These are phyloP conservation scores for Amphipyra tragopoginis DNA, from an alignment of 2,888 invertebrate species.

Conservation along the genomic window DNA sequence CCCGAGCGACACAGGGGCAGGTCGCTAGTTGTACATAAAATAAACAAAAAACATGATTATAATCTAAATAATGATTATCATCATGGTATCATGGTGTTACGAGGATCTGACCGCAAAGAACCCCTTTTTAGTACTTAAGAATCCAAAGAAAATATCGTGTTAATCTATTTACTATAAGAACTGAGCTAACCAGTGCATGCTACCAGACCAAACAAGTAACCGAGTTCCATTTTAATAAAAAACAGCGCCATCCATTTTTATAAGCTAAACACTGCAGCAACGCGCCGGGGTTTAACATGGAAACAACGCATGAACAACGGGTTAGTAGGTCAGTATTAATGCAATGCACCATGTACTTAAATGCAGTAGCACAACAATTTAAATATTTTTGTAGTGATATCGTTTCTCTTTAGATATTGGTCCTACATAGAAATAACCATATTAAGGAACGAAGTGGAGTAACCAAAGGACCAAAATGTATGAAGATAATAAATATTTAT, in stretches of 20 bases:
- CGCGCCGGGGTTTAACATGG: slow-evolving; percentile 30
- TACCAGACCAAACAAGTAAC: slow-evolving; percentile 32
- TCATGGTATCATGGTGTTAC: too few relatives aligned
- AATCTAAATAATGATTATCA: too few relatives aligned
- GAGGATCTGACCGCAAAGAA: too few relatives aligned
- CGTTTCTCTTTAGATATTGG: slow-evolving; percentile 27
- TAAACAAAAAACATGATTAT: too few relatives aligned
- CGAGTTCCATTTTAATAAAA: slow-evolving; percentile 48
- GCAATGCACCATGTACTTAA: slow-evolving; percentile 50
- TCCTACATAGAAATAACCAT: slow-evolving; percentile 18
- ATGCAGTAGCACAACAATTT: slow-evolving; percentile 34
- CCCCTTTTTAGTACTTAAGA: not conserved
- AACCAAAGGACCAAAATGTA: slow-evolving; percentile 25
- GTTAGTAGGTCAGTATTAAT: slow-evolving; percentile 51
- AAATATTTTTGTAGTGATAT: slow-evolving; percentile 37
- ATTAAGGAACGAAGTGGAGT: slow-evolving; percentile 19
- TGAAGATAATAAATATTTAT: slow-evolving; percentile 12
- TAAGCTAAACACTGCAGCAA: slow-evolving; percentile 41
- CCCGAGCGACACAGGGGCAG: too few relatives aligned
- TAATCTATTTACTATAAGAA: slow-evolving; percentile 11
- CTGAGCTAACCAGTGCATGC: slow-evolving; percentile 20
- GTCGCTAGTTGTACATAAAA: too few relatives aligned
- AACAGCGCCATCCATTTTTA: slow-evolving; percentile 49
- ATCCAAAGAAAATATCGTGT: not conserved
- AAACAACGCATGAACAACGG: slow-evolving; percentile 38